Base-by-base conservation (phyloP, 2,888 invertebrate genomes). In the Allacma fusca region DNA sequence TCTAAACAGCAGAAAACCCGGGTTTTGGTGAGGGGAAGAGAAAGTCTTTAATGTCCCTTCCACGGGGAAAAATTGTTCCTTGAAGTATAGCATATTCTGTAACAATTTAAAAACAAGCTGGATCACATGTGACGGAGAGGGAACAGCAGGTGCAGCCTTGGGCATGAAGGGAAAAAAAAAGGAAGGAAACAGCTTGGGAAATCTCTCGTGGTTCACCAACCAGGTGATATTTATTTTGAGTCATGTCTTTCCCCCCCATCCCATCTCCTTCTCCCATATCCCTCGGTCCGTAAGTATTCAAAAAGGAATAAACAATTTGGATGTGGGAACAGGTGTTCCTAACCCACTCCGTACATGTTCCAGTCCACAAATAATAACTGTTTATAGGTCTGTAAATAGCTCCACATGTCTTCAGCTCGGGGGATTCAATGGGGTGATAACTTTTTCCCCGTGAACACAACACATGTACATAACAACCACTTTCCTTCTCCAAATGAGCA, bases 51-150 rank as follows among this genome's bases (percentile, higher is more conserved):
- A n/a, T n/a, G n/a, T n/a, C n/a, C n/a, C n/a, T n/a, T n/a, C n/a
- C n/a, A n/a, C n/a, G n/a, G n/a, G n/a, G n/a, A n/a, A n/a, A n/a
- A n/a, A n/a, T n/a, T n/a, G n/a, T n/a, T n/a, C n/a, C n/a, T n/a
- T n/a, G n/a, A n/a, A n/a, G n/a, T n/a, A n/a, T n/a, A n/a, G n/a
- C n/a, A n/a, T n/a, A n/a, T n/a, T n/a, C n/a, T n/a, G n/a, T n/a
- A n/a, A n/a, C n/a, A n/a, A n/a, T n/a, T n/a, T n/a, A n/a, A 57
- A 57, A 57, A 57, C 7, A 57, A 57, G 57, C 44, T 43, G 19
- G 19, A 43, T 43, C 9, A 43, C 9, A 19, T 13, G 44, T 13
- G 57, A 57, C 4, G 21, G 57, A 57, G 57, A 57, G 16, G 13
- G 21, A 57, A 57, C 7, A 57, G 57, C 7, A 21, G 62, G 26